Evolutionary conservation across 2,888 invertebrate genomes (phyloP).

Genomic region (Perithous albicinctus): DNA sequence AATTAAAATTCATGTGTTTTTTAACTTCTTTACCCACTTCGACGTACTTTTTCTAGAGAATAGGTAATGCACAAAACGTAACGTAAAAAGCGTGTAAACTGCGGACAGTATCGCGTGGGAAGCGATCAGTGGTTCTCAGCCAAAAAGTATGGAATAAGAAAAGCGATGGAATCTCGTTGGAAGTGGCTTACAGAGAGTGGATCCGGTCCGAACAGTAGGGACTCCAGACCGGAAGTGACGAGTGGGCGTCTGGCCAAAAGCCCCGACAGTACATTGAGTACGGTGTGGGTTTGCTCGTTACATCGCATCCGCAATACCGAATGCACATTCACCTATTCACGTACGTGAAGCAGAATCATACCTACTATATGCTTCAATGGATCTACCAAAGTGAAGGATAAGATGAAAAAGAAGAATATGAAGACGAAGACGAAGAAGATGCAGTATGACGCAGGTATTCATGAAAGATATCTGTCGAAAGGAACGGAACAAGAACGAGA

Average conservation of each 20-base stretch:
- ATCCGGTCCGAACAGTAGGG: slow-evolving; percentile 40
- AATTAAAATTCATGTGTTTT: background rate
- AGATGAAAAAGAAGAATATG: slow-evolving; percentile 31
- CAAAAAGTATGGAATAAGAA: slow-evolving; percentile 16
- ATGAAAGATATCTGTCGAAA: slow-evolving; percentile 22
- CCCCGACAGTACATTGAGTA: slow-evolving; percentile 36
- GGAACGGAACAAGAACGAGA: slow-evolving; percentile 43
- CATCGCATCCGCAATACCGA: background rate
- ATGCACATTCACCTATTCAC: background rate
- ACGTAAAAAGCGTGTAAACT: slow-evolving; percentile 13
- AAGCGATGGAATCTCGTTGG: slow-evolving; percentile 29
- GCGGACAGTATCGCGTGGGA: slow-evolving; percentile 22
- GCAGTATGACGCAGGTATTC: slow-evolving; percentile 47
- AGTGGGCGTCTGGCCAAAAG: slow-evolving; percentile 61
- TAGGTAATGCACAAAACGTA: background rate
- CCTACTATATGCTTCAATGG: slow-evolving; percentile 1
- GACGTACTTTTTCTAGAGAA: background rate
- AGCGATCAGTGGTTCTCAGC: slow-evolving; percentile 18
- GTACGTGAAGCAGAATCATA: slow-evolving; percentile 48
- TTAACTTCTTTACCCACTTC: background rate
- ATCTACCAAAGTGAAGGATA: background rate
- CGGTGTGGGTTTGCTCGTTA: slow-evolving; percentile 25
- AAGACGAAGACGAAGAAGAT: slow-evolving; percentile 41
- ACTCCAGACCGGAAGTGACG: slow-evolving; percentile 60
- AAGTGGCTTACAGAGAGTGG: slow-evolving; percentile 9